Evolutionary conservation across 2,797 vertebrate species (phyloP), one percentile per base, ranked within the genome.

Genomic region (Sebastolobus alascanus): DNA sequence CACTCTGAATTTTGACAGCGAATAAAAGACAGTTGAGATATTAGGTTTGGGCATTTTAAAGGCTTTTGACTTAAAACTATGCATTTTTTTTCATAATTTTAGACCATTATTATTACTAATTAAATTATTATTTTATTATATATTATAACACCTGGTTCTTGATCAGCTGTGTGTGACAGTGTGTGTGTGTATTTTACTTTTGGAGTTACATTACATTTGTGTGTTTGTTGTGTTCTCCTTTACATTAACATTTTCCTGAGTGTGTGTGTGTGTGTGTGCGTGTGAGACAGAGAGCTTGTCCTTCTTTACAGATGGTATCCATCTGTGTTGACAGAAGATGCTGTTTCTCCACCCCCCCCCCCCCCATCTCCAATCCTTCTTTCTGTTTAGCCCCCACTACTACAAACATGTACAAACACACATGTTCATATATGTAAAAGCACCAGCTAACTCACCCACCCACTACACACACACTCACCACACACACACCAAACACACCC

Each of bases 251-350:
- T 37, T 6, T 55, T 9, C 56, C 37, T 31, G 54, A 64, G 59
- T 20, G 22, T 56, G 46, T 37, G 37, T 29, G 27, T 43, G 5
- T 43, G 46, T 50, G 67, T 33, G 61, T 25, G 67, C 12, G 58
- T 52, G 67, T 37, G 67, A 68, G 70, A 75, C 33, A 85, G 37
- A 73, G 79, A 73, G 64, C 60, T 66, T 18, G 8, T 68, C 8
- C 20, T 68, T 50, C 65, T 75, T 38, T 84, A 89, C 89, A 92
- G 90, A 90, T 80, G 12, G 76, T 68, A 87, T 91, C 84, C 93
- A 93, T 93, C 92, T 94, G 92, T 93, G 91, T 89, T 92, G 89
- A 94, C 91, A 91, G 77, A 86, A 88, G 72, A 83, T 77, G 71
- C 82, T 87, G 89, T 90, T 92, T 90, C 82, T 83, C 72, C 22